phyloP scores from a whole-genome alignment of 2,797 vertebrate genomes.

The Sebastiscus albofasciatus region DNA sequence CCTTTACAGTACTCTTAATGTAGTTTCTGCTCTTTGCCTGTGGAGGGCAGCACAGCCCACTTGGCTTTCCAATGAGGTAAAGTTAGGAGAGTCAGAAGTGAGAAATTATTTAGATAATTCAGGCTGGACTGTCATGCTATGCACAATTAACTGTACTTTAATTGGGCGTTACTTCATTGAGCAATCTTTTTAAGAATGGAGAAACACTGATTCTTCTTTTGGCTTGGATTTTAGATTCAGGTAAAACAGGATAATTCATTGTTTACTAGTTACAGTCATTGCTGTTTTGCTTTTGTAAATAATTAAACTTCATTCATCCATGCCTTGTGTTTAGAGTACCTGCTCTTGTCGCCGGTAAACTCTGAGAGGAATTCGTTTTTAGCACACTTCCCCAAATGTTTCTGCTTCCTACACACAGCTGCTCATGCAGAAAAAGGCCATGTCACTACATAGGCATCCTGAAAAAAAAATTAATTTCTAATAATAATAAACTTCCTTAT shows the following conservation, averaged over 20 bases:
- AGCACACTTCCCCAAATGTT: not conserved
- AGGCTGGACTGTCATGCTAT: not conserved
- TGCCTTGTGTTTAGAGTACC: not conserved
- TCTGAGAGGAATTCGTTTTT: not conserved
- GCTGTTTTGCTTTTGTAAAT: not conserved
- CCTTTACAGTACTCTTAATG: not conserved
- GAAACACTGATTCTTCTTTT: not conserved
- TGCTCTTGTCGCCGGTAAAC: not conserved
- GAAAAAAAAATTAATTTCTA: not conserved
- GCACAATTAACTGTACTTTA: not conserved
- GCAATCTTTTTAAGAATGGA: not conserved
- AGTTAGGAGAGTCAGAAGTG: too few species aligned
- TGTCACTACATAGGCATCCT: not conserved
- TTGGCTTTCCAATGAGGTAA: not conserved
- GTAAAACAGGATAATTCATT: not conserved
- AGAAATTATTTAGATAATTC: not conserved
- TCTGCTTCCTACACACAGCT: not conserved
- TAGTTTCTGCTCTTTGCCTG: constrained; percentile 29
- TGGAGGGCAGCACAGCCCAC: constrained; percentile 50
- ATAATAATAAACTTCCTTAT: not conserved
- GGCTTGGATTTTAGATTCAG: not conserved
- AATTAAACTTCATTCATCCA: not conserved
- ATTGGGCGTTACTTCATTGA: not conserved
- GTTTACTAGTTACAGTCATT: not conserved
- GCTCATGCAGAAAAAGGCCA: not conserved